Evolutionary conservation across 2,888 invertebrate genomes (phyloP).

Genomic region (Anthophora plumipes): DNA sequence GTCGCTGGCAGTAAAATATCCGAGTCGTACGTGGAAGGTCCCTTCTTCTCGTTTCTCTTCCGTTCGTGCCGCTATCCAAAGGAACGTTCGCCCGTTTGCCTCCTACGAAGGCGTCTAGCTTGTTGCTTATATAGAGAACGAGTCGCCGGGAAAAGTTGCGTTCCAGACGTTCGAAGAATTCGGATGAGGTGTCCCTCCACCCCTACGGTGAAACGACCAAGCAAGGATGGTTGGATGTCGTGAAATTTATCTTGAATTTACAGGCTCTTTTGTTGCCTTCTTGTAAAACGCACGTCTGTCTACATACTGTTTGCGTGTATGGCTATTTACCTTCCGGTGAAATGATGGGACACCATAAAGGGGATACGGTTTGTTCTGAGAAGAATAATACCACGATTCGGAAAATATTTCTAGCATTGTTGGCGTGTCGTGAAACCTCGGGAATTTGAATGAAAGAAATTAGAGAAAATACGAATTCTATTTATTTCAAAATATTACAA

Average conservation of each 20-base stretch:
- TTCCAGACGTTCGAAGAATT: conserved; percentile 41
- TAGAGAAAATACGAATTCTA: too few species aligned
- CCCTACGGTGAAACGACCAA: conserved; percentile 6
- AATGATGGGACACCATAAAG: not conserved
- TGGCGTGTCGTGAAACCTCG: too few species aligned
- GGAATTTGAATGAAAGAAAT: too few species aligned
- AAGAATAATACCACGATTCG: not conserved
- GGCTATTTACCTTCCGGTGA: not conserved
- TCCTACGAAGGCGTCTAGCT: conserved; percentile 18
- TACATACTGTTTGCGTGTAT: too few species aligned
- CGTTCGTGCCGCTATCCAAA: conserved; percentile 35
- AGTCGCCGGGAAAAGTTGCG: conserved; percentile 37
- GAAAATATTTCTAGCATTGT: not conserved
- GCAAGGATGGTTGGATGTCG: not conserved
- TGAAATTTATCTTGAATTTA: conserved; percentile 39
- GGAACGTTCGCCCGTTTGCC: conserved; percentile 28
- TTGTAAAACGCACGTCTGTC: not conserved
- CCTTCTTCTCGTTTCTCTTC: conserved; percentile 38
- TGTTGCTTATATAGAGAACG: conserved; percentile 10
- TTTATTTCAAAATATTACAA: too few species aligned
- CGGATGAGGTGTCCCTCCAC: conserved; percentile 38
- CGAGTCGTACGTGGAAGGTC: conserved; percentile 39
- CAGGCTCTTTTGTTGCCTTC: not conserved
- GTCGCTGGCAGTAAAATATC: conserved; percentile 68
- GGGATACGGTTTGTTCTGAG: not conserved